Evolutionary conservation across 2,888 invertebrate genomes (phyloP), one percentile per base, ranked within the genome.

Genomic region (Synanthedon vespiformis): DNA sequence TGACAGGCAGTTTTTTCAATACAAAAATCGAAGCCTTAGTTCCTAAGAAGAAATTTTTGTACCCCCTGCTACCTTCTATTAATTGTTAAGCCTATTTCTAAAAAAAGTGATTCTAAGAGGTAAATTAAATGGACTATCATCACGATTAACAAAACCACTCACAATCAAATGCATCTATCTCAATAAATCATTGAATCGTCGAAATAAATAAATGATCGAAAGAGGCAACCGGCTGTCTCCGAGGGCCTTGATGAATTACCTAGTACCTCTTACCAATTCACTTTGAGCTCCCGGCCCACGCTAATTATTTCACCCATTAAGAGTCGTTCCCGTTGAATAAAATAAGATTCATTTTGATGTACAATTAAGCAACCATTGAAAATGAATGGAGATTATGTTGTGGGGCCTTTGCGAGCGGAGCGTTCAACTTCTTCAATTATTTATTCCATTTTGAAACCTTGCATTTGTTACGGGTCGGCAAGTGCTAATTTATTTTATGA

Each of bases 321-420:
- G 57, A 52, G 56, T 55, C 61, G 56, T 54, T 59, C 54, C 57
- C 56, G 56, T 58, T 66, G 71, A 72, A 74, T 73, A 71, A 73
- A 67, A 69, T 67, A 72, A 61, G 60, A 61, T 61, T 59, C 67
- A 64, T 72, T 76, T 74, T 72, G 70, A 72, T 72, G 69, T 71
- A 70, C 67, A 74, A 75, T 78, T 75, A 64, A 64, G 58, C 59
- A 54, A 56, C 59, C 58, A 68, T 72, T 67, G 62, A 70, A 64
- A 64, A 69, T 66, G 63, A 62, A 67, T 63, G 57, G 53, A 50
- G 57, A 56, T 58, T 61, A 57, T 62, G 60, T 60, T 53, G 60
- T 49, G 59, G 57, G 54, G 59, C 59, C 52, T 54, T 52, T 52
- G 50, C 6, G 54, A 40, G 52, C 52, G 41, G 56, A 51, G 54